These are phyloP conservation scores for Lagria hirta DNA, from an alignment of 2,888 invertebrate genomes.

Conservation along the genomic window DNA sequence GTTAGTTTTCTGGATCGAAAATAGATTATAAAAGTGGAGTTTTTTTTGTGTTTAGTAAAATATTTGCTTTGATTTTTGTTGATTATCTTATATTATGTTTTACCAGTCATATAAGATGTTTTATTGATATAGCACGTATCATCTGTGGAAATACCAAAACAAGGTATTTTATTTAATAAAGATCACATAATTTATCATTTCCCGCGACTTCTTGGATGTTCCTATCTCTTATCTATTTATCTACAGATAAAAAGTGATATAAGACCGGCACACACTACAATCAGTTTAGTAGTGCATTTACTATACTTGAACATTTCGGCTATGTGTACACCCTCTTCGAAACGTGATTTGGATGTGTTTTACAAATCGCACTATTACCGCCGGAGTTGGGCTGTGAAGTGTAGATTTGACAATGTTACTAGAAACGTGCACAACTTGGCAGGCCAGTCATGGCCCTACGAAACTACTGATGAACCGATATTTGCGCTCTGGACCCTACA, in stretches of 20 bases:
- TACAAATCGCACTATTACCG: conserved; percentile 13
- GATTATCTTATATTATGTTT: too few species aligned
- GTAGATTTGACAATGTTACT: conserved; percentile 15
- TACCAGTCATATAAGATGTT: too few species aligned
- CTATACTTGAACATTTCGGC: conserved; percentile 18
- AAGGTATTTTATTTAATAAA: too few species aligned
- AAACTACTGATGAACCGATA: conserved; percentile 26
- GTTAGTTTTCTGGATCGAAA: too few species aligned
- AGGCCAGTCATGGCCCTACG: conserved; percentile 17
- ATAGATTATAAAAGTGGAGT: too few species aligned
- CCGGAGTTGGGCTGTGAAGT: conserved; percentile 10
- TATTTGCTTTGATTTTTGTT: too few species aligned
- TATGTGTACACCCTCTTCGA: conserved; percentile 18
- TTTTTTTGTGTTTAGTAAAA: too few species aligned
- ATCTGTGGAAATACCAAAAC: too few species aligned
- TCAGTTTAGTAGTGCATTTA: conserved; percentile 19
- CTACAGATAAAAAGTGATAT: conserved; percentile 26
- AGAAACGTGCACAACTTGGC: conserved; percentile 13
- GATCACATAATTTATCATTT: too few species aligned
- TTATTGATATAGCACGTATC: too few species aligned
- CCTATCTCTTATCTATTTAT: conserved; percentile 26
- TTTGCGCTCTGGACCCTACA: conserved; percentile 16
- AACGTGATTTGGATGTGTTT: conserved; percentile 15
- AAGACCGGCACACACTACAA: conserved; percentile 6
- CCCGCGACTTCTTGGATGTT: too few species aligned